Percentiles rank a stretch among this genome's conserved stretches.
Evolutionary conservation across 2,113 vertebrate species (phyloP).

Genomic region (Pyrgilauda ruficollis): DNA sequence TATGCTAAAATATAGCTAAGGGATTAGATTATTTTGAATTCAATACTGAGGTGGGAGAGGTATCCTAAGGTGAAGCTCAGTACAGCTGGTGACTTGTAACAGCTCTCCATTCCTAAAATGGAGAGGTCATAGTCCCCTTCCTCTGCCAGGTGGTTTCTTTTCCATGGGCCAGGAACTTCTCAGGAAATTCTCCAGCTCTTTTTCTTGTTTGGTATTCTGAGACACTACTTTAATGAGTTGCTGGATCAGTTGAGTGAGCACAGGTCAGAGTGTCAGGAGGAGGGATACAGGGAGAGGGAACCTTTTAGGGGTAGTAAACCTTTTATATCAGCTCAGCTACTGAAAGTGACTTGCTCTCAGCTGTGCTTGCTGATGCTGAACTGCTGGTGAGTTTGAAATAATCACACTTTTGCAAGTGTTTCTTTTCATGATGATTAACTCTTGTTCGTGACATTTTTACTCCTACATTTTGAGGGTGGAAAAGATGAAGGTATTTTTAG

Average conservation of each 20-base stretch:
- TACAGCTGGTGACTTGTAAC: not conserved
- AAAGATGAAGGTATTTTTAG: not conserved
- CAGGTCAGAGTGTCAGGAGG: not conserved
- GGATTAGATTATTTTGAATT: not conserved
- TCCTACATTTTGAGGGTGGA: not conserved
- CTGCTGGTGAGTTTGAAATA: not conserved
- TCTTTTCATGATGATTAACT: not conserved
- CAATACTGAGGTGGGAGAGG: not conserved
- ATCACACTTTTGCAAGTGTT: not conserved
- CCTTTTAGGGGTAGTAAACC: not conserved
- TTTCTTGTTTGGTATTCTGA: not conserved
- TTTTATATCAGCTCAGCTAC: not conserved
- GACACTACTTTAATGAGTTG: not conserved
- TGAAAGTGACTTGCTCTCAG: not conserved
- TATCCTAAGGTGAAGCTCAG: not conserved
- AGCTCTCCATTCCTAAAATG: not conserved
- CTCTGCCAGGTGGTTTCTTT: not conserved
- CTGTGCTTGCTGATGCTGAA: not conserved
- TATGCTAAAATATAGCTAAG: not conserved
- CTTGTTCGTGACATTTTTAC: not conserved
- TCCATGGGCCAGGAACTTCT: not conserved
- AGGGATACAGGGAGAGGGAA: not conserved
- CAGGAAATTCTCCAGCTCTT: not conserved
- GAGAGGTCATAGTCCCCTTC: not conserved
- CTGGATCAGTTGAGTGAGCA: not conserved